phyloP scores from a whole-genome alignment of 2,888 invertebrate genomes.

The Nasonovia ribisnigri region DNA sequence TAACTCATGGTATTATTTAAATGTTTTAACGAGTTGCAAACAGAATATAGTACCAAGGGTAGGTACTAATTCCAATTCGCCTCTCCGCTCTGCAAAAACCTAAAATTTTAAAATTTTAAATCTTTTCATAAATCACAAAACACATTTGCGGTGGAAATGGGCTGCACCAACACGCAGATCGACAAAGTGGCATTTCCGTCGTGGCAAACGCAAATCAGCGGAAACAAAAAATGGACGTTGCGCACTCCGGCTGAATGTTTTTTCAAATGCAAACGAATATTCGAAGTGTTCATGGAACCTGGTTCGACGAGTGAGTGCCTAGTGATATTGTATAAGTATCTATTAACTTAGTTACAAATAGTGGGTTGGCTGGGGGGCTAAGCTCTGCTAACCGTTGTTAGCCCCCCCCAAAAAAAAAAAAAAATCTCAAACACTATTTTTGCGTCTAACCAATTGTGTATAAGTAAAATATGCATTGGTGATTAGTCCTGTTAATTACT shows the following conservation, averaged over 20 bases:
- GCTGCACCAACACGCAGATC: constrained; percentile 75
- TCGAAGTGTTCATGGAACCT: constrained; percentile 81
- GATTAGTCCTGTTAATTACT: too few relatives aligned
- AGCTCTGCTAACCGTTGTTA: too few relatives aligned
- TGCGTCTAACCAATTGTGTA: too few relatives aligned
- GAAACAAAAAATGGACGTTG: constrained; percentile 88
- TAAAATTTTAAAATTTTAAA: background rate
- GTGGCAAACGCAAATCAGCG: constrained; percentile 96
- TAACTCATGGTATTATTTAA: too few relatives aligned
- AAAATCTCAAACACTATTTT: too few relatives aligned
- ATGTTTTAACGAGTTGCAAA: too few relatives aligned
- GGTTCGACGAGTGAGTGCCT: constrained; percentile 88
- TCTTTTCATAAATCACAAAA: background rate
- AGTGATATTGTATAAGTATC: background rate
- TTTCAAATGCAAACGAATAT: constrained; percentile 77
- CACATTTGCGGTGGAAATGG: background rate
- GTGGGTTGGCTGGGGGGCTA: too few relatives aligned
- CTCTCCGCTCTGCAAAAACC: background rate
- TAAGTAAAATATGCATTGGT: too few relatives aligned
- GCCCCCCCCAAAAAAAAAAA: too few relatives aligned
- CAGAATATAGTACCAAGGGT: too few relatives aligned
- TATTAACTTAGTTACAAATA: too few relatives aligned
- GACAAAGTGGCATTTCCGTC: constrained; percentile 94
- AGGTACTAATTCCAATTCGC: too few relatives aligned
- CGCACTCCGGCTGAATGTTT: constrained; percentile 95